Percentiles rank a stretch among this genome's conserved stretches.
These are phyloP conservation scores for Bombylius major DNA, from an alignment of 2,888 invertebrate genomes.

Conservation along the genomic window DNA sequence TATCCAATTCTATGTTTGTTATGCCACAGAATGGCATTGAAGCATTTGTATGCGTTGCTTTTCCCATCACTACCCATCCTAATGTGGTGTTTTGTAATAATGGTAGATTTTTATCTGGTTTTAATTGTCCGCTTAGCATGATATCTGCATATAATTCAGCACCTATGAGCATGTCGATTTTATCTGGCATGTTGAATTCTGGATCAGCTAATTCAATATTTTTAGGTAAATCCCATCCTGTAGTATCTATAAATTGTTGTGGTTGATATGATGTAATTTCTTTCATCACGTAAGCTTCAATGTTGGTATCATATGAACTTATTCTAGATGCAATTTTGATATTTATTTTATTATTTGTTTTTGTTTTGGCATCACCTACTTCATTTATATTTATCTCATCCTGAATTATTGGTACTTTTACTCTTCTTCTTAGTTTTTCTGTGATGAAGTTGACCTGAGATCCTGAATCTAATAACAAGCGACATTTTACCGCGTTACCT, in stretches of 20 bases:
- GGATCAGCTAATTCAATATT: background rate
- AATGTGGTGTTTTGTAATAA: background rate
- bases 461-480: too few species aligned
- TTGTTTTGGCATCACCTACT: too few species aligned
- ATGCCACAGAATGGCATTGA: background rate
- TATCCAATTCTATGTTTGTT: background rate
- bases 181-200: background rate
- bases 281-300: background rate
- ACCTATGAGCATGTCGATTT: background rate
- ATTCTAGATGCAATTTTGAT: too few species aligned
- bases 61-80: background rate
- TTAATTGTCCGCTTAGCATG: background rate
- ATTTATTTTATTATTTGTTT: too few species aligned
- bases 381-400: too few species aligned
- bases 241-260: background rate
- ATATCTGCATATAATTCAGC: background rate
- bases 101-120: background rate
- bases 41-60: background rate
- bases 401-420: too few species aligned
- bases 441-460: too few species aligned
- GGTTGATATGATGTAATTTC: background rate
- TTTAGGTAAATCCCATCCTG: background rate
- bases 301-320: too few species aligned
- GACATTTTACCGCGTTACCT: too few species aligned
- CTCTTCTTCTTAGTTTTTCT: too few species aligned